Base-by-base conservation (phyloP, 2,888 invertebrate species). In the Myopa testacea region DNA sequence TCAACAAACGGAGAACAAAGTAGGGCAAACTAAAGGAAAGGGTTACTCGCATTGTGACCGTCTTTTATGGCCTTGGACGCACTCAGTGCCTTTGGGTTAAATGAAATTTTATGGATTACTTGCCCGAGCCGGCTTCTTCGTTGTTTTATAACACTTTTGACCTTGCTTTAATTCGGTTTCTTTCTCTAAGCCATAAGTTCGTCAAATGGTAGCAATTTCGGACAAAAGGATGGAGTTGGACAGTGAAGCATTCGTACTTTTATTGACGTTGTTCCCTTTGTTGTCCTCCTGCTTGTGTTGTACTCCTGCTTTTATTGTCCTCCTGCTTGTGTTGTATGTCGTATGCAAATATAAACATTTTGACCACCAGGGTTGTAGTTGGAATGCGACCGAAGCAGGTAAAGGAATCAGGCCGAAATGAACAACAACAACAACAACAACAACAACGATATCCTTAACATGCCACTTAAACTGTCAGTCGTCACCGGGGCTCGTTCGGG, bases 151-250 rank as follows among this genome's bases (percentile, higher is more conserved):
- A 34, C n/a, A 14, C 38, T 16, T 45, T 34, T 38, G 65, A 65
- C 75, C 75, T 75, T 75, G 75, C 75, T 75, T 19, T 26, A 71
- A n/a, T 71, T 71, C 65, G 40, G 16, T 70, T 70, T 75, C 38
- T 74, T 40, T 63, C 19, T 7, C 68, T 19, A 38, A 5, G 6
- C 50, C 3, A 34, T 65, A 38, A 65, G 65, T 65, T 65, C 37
- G 38, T 38, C 65, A 10, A 65, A 65, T 37, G 50, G 52, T 65
- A 65, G 65, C 65, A 50, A 34, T 14, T 14, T 10, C 4, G 52
- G n/a, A 14, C 55, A 45, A 70, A 37, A 34, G 34, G 55, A 70
- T 34, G 45, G 14, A 63, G 55, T 71, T 65, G 50, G 45, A 10
- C 45, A 45, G 26, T 2, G 26, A 26, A 26, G 26, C 26, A 26